These are phyloP conservation scores for Julus scandinavius DNA, from an alignment of 2,888 invertebrate species.

Conservation along the genomic window DNA sequence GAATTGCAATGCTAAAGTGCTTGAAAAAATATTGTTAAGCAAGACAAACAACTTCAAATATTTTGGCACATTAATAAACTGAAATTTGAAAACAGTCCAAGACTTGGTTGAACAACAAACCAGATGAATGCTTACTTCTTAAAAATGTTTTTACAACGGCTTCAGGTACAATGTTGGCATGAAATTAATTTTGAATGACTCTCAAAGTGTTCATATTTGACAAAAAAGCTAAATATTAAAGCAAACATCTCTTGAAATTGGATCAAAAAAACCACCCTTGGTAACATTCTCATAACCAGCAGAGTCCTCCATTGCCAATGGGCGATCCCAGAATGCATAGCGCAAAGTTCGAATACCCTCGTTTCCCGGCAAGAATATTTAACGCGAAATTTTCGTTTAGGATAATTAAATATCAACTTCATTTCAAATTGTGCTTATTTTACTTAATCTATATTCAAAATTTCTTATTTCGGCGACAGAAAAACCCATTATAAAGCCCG, in stretches of 20 bases:
- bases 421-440: not conserved
- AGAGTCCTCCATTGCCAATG: conserved; percentile 23
- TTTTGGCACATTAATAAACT: not conserved
- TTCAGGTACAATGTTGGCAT: not conserved
- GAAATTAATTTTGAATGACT: not conserved
- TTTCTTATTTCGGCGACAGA: not conserved
- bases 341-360: not conserved
- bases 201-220: not conserved
- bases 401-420: not conserved
- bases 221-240: not conserved
- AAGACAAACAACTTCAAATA: not conserved
- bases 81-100: not conserved
- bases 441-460: not conserved
- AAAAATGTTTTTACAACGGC: not conserved
- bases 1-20: not conserved
- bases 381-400: not conserved
- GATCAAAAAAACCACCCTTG: not conserved
- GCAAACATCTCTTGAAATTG: not conserved
- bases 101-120: not conserved
- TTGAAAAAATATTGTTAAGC: not conserved
- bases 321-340: conserved; percentile 16
- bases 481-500: not conserved
- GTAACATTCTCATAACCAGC: not conserved
- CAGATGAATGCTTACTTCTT: not conserved
- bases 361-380: not conserved